Percentiles rank a stretch among this genome's conserved stretches.
phyloP scores from a whole-genome alignment of 2,113 vertebrate genomes.

The Pardalotus punctatus region DNA sequence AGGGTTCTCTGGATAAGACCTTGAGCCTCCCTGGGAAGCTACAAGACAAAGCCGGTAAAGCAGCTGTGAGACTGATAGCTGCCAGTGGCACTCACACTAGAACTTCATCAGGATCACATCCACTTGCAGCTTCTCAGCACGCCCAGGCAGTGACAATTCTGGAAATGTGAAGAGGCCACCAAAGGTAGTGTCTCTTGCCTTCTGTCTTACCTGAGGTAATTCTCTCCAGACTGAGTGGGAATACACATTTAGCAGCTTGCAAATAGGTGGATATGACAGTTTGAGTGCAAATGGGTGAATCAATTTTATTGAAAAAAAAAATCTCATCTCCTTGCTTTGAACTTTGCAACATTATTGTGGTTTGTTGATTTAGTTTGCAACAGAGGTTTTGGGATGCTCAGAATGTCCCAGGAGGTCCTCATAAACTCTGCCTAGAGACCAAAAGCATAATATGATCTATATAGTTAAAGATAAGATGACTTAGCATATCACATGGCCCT shows the following conservation, averaged over 20 bases:
- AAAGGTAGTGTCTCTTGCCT: not conserved
- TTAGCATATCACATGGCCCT: not conserved
- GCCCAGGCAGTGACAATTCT: not conserved
- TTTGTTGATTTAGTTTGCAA: not conserved
- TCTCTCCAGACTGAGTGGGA: not conserved
- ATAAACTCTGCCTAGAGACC: not conserved
- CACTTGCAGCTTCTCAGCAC: not conserved
- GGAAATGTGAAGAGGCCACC: not conserved
- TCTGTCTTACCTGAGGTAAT: not conserved
- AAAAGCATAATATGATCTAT: too few species aligned
- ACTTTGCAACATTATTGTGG: not conserved
- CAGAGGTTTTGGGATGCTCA: not conserved
- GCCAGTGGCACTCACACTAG: not conserved
- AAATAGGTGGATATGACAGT: not conserved
- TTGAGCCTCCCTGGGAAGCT: fast-evolving
- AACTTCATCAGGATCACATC: not conserved
- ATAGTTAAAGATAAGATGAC: not conserved
- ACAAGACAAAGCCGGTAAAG: not conserved
- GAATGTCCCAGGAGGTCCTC: not conserved
- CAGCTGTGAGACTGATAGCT: not conserved
- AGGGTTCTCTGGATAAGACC: not conserved
- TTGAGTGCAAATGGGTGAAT: not conserved
- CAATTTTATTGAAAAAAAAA: not conserved
- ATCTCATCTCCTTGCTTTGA: not conserved
- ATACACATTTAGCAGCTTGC: not conserved